A percentile compares a stretch with the other conserved stretches of the same genome.
These are phyloP conservation scores for Oligia fasciuncula DNA, from an alignment of 2,888 invertebrate genomes.

Conservation along the genomic window DNA sequence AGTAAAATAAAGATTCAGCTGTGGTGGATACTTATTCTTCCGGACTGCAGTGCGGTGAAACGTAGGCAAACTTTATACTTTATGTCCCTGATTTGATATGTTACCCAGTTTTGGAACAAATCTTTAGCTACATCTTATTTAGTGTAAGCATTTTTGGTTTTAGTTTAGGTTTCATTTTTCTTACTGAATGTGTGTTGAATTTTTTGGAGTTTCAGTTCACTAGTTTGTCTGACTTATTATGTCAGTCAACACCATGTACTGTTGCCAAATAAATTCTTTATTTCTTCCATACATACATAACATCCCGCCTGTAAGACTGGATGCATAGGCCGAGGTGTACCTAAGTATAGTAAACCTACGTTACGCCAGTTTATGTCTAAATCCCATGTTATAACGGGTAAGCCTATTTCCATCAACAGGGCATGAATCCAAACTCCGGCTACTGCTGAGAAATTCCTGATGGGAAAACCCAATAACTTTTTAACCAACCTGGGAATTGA, in stretches of 20 bases:
- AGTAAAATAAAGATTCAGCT: constrained; percentile 55
- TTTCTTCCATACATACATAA: not conserved
- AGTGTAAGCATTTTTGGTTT: constrained; percentile 1
- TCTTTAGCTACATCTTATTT: constrained; percentile 39
- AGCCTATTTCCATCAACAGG: too few relatives aligned
- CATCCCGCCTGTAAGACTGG: not conserved
- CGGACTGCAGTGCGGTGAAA: constrained; percentile 66
- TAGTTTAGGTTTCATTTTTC: not conserved
- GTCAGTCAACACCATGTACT: not conserved
- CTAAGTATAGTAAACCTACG: not conserved
- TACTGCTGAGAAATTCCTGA: too few relatives aligned
- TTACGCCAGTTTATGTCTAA: not conserved
- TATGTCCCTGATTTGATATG: constrained; percentile 56
- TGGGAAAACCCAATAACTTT: too few relatives aligned
- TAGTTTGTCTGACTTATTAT: not conserved
- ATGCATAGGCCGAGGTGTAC: not conserved
- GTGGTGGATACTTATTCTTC: constrained; percentile 54
- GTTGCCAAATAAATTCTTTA: not conserved
- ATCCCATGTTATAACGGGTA: too few relatives aligned
- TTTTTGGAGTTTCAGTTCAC: not conserved
- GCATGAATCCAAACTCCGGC: too few relatives aligned
- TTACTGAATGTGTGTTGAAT: too few relatives aligned
- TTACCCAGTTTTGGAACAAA: constrained; percentile 50
- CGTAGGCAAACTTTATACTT: constrained; percentile 65
- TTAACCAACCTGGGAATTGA: too few relatives aligned